phyloP scores from a whole-genome alignment of 2,113 vertebrate species.

The Eonycteris spelaea region DNA sequence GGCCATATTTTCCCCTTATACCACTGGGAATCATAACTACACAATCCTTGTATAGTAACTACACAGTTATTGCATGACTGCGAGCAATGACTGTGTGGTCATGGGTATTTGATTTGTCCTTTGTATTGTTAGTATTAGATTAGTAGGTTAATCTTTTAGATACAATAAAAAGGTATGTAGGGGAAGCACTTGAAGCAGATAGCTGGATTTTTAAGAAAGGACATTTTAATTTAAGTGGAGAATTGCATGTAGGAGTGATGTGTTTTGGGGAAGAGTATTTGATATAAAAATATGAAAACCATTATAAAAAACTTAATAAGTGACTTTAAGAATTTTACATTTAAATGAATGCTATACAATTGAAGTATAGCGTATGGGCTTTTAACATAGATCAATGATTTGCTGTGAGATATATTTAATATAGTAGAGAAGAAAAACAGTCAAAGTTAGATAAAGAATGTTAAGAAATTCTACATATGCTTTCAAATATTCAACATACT shows the following conservation, averaged over 20 bases:
- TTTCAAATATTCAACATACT: not conserved
- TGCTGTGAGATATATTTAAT: not conserved
- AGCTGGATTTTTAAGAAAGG: not conserved
- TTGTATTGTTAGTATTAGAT: not conserved
- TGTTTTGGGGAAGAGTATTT: not conserved
- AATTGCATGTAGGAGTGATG: not conserved
- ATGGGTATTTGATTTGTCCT: not conserved
- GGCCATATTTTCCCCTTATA: not conserved
- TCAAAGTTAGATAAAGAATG: not conserved
- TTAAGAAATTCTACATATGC: not conserved
- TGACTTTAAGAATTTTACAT: not conserved
- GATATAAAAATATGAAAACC: not conserved
- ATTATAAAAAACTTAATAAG: not conserved
- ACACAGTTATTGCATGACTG: not conserved
- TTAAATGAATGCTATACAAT: not conserved
- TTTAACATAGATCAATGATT: slow-evolving; percentile 12
- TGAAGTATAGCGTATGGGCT: not conserved
- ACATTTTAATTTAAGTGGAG: slow-evolving; percentile 4
- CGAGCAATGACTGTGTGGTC: not conserved
- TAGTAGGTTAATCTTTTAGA: slow-evolving; percentile 14
- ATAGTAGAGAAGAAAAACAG: not conserved
- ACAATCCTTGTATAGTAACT: not conserved
- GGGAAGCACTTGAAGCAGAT: not conserved
- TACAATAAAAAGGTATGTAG: not conserved
- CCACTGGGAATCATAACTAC: not conserved